Base-by-base conservation (phyloP, 2,797 vertebrate genomes). In the Microcaecilia unicolor region DNA sequence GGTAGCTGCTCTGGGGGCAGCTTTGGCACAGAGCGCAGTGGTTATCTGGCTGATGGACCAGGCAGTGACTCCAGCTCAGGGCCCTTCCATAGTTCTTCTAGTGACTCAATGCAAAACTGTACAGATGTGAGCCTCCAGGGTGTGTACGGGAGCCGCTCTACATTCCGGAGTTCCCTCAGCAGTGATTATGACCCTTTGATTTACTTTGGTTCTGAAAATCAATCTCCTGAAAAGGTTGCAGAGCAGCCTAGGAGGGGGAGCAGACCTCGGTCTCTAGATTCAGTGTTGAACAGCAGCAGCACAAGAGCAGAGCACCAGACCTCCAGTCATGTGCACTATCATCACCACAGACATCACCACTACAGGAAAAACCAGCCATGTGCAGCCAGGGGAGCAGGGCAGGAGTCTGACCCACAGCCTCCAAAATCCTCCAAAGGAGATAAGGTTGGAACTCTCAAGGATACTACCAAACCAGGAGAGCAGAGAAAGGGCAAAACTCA, bases 31-130 rank as follows among this genome's bases (percentile, higher is more conserved):
- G 92, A 93, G 26, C 85, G 88, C 58, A 99, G 96, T 0, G 96
- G 96, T 23, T 98, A 99, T 61, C 58, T 96, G 61, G 90, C 96
- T 0, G 96, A 99, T 0, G 92, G 92, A 46, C 93, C 96, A 0
- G 93, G 89, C 9, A 99, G 95, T 0, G 96, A 99, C 76, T 96
- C 93, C 55, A 99, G 95, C 65, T 99, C 95, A 0, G 94, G 95
- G 10, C 94, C 94, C 10, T 98, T 93, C 55, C 91, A 95, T 0
- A 92, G 92, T 31, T 98, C 94, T 17, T 98, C 94, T 44, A 99
- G 95, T 21, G 96, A 99, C 75, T 98, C 94, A 0, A 78, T 95
- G 46, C 70, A 97, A 44, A 96, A 97, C 68, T 99, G 93, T 65
- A 98, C 94, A 0, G 96, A 99, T 0, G 16, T 97, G 45, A 97